Conservation (phyloP, 2,797 vertebrate genomes). For the Lycodopsis pacificus region DNA sequence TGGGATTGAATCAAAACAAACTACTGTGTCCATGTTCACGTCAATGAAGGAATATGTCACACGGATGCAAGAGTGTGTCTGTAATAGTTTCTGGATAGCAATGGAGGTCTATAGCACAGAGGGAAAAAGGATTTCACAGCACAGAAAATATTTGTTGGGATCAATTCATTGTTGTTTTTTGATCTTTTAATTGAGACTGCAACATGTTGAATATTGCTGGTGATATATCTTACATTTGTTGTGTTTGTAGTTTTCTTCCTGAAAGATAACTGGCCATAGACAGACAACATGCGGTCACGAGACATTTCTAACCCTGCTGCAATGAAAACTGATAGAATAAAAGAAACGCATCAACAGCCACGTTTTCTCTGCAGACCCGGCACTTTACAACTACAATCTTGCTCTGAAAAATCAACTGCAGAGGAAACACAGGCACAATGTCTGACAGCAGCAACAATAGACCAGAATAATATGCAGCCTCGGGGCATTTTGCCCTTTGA, state of each 20-base stretch:
- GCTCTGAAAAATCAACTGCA: conserved; percentile 29
- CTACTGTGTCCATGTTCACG: not conserved
- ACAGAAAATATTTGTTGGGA: not conserved
- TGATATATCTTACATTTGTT: not conserved
- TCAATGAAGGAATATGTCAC: no score
- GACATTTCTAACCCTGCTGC: conserved; percentile 6
- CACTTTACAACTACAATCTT: conserved; percentile 30
- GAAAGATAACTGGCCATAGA: conserved; percentile 10
- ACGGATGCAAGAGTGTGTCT: no score
- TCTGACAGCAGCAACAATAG: conserved; percentile 37
- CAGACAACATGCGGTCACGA: conserved; percentile 1
- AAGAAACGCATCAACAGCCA: conserved; percentile 2
- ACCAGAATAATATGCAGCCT: conserved; percentile 42
- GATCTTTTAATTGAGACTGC: not conserved
- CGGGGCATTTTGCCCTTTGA: conserved; percentile 38
- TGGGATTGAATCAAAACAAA: conserved; percentile 11
- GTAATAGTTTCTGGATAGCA: no score
- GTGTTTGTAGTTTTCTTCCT: not conserved
- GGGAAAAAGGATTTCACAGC: not conserved
- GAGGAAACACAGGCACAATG: conserved; percentile 32
- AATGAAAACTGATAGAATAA: conserved; percentile 22
- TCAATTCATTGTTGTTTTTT: not conserved
- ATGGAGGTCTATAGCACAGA: conserved; percentile 2
- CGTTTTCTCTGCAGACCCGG: conserved; percentile 33
- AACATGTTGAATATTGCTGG: not conserved